Evolutionary conservation across 1,140 invertebrate genomes (phyloP), one percentile per base, ranked within the genome.

Genomic region (Yoshiicerus persimilis): DNA sequence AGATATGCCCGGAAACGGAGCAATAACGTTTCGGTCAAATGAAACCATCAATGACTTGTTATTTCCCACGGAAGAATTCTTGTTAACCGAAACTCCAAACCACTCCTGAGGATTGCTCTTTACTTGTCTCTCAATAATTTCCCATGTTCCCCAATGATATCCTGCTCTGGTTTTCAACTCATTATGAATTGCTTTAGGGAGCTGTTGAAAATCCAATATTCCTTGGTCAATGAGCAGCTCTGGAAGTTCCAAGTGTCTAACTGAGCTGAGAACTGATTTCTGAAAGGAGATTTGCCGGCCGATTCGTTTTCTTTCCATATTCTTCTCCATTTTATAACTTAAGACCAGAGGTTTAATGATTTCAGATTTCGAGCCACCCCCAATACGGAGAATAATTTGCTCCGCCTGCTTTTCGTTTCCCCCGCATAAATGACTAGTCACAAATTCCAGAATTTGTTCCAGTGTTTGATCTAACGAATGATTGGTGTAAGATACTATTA

Each of bases 401-500:
- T 86, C 47, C 13, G 30, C 23, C 8, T 27, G 1, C 6, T 39
- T 39, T 13, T 39, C 38, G 0, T 39, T 39, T 39, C 38, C 38
- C 1, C 38, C 38, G 9, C n/a, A 27, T 36, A 41, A 11, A n/a
- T 93, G 86, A 4, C 91, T 91, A 9, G 87, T 27, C 11, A 84
- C 88, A 84, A 90, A 90, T 25, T 92, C 87, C 6, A 94, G 91
- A 11, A 96, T 93, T 25, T 95, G 95, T 92, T 96, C 95, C n/a
- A 98, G 92, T 93, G 98, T 97, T 91, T 98, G 96, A 93, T 98
- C 97, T 5, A 98, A 91, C 1, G 97, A 96, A 92, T 97, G 96
- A 91, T 98, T 98, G 0, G 96, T 97, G 89, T 95, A 97, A 91
- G 96, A 96, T 30, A 97, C 94, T 13, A 98, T 93, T 3, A 97